phyloP scores from a whole-genome alignment of 2,888 invertebrate genomes.

The Amiota minor region DNA sequence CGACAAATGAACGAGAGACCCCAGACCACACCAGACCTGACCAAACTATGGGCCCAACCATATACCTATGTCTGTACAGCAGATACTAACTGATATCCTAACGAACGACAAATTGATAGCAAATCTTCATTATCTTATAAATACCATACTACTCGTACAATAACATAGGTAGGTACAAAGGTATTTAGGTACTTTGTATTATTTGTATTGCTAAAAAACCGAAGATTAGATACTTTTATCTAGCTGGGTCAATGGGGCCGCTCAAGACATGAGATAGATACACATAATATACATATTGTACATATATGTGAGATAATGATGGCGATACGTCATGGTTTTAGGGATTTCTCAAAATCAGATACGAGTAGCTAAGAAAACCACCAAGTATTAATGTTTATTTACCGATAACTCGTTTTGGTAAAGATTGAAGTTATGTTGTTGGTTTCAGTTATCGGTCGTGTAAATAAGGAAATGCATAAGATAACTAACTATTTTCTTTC shows the following conservation, averaged over 20 bases:
- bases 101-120: slow-evolving; percentile 65
- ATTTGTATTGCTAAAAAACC: slow-evolving; percentile 60
- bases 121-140: slow-evolving; percentile 72
- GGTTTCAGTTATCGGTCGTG: slow-evolving; percentile 31
- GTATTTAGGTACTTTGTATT: slow-evolving; percentile 20
- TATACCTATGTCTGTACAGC: background rate
- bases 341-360: slow-evolving; percentile 30
- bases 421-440: slow-evolving; percentile 41
- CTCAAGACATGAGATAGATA: slow-evolving; percentile 44
- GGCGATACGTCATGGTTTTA: slow-evolving; percentile 36
- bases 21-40: slow-evolving; percentile 27
- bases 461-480: slow-evolving; percentile 30
- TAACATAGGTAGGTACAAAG: background rate
- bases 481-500: too few species aligned
- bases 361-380: slow-evolving; percentile 42
- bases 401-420: slow-evolving; percentile 48
- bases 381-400: slow-evolving; percentile 38
- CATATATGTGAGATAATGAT: background rate
- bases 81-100: slow-evolving; percentile 33
- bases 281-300: too few species aligned
- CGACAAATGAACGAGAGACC: background rate
- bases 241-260: slow-evolving; percentile 65
- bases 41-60: background rate
- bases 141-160: slow-evolving; percentile 24
- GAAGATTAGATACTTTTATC: slow-evolving; percentile 72